Evolutionary conservation across 2,888 invertebrate species (phyloP).

Genomic region (Hypena proboscidalis): DNA sequence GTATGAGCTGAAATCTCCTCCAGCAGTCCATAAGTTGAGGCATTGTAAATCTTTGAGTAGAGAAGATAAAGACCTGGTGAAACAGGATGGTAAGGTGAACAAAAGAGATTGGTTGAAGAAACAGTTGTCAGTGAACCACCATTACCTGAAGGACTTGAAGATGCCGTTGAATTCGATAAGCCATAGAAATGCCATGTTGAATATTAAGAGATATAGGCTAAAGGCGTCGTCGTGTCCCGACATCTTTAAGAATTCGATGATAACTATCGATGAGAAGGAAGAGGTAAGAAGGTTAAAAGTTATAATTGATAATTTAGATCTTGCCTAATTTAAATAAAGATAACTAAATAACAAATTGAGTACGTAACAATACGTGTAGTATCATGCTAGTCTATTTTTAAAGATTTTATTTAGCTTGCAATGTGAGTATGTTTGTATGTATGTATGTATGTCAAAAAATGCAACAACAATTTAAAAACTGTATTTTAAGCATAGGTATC

Average conservation of each 20-base stretch:
- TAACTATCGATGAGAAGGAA: conserved; percentile 90
- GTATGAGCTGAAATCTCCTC: conserved; percentile 59
- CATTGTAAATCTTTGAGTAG: conserved; percentile 62
- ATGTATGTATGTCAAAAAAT: no score
- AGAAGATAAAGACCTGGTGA: conserved; percentile 66
- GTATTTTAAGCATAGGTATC: no score
- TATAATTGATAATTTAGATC: no score
- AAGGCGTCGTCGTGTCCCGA: conserved; percentile 96
- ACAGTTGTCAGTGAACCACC: conserved; percentile 85
- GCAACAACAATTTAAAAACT: no score
- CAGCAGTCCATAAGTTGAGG: conserved; percentile 52
- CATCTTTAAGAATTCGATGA: conserved; percentile 95
- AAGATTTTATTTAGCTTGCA: no score
- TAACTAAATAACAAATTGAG: no score
- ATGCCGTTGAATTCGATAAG: conserved; percentile 93
- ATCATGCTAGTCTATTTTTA: no score
- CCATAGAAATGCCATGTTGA: conserved; percentile 94
- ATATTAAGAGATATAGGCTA: conserved; percentile 91
- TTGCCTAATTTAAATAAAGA: no score
- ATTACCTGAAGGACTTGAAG: conserved; percentile 89
- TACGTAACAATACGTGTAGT: no score
- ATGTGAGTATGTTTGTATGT: no score
- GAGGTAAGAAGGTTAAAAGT: no score
- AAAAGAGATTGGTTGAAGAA: conserved; percentile 78
- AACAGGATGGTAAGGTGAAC: conserved; percentile 74